These are phyloP conservation scores for Meiosimyza decipiens DNA, from an alignment of 2,888 invertebrate genomes.

Conservation along the genomic window DNA sequence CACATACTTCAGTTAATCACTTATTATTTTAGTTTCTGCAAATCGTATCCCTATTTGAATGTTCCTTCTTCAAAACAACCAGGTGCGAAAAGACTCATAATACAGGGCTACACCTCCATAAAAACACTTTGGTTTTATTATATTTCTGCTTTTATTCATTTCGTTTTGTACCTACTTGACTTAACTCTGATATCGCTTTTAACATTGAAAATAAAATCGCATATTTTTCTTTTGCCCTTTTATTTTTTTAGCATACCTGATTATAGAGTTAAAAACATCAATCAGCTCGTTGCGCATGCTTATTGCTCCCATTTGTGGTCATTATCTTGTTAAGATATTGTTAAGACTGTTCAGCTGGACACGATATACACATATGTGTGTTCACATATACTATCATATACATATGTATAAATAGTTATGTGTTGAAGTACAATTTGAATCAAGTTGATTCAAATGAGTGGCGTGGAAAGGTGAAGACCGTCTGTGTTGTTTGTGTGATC, in stretches of 20 bases:
- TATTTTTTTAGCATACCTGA: constrained; percentile 31
- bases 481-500: too few species aligned
- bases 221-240: constrained; percentile 1
- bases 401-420: too few species aligned
- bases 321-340: constrained; percentile 33
- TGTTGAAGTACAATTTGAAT: too few species aligned
- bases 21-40: not conserved
- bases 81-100: constrained; percentile 34
- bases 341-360: not conserved
- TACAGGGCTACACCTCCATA: constrained; percentile 6
- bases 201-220: not conserved
- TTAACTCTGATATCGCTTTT: not conserved
- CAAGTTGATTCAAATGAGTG: too few species aligned
- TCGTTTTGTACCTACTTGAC: too few species aligned
- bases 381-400: too few species aligned
- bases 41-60: constrained; percentile 30
- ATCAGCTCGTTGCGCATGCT: constrained; percentile 31
- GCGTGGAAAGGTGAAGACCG: too few species aligned
- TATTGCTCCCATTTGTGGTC: constrained; percentile 25
- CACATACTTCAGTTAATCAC: too few species aligned
- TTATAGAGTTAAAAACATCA: constrained; percentile 33
- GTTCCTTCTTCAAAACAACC: constrained; percentile 37
- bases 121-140: too few species aligned
- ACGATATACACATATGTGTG: too few species aligned
- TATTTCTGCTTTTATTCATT: too few species aligned